Evolutionary conservation across 1,140 invertebrate species (phyloP).

Genomic region (Brachionus koreanus): DNA sequence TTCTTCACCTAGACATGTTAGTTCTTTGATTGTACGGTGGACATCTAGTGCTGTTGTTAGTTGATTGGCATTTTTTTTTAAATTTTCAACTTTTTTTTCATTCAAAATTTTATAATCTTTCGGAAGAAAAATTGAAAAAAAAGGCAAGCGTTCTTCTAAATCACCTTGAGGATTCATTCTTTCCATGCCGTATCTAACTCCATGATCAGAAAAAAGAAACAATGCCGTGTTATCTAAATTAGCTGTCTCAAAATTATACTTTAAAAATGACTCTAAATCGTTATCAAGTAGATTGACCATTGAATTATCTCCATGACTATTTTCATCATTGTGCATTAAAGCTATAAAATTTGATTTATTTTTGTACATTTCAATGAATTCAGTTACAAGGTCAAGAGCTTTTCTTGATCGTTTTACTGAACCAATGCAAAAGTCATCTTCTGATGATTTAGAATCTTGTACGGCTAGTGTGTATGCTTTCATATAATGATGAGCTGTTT

Average conservation of each 20-base stretch:
- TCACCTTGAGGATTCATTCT: slow-evolving; percentile 80
- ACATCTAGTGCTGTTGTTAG: not conserved
- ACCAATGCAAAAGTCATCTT: slow-evolving; percentile 67
- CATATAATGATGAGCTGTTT: not conserved
- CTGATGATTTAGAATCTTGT: not conserved
- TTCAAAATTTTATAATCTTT: slow-evolving; percentile 64
- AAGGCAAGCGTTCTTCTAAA: slow-evolving; percentile 76
- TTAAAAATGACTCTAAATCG: slow-evolving; percentile 67
- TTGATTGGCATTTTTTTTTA: slow-evolving; percentile 53
- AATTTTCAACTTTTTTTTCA: slow-evolving; percentile 64
- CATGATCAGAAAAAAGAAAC: slow-evolving; percentile 81
- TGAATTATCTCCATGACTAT: slow-evolving; percentile 81
- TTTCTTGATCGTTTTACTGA: slow-evolving; percentile 71
- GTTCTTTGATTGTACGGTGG: not conserved
- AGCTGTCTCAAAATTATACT: slow-evolving; percentile 56
- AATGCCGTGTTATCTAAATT: slow-evolving; percentile 73
- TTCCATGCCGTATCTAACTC: slow-evolving; percentile 68
- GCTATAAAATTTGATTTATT: slow-evolving; percentile 74
- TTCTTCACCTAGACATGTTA: not conserved
- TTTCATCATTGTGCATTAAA: slow-evolving; percentile 72
- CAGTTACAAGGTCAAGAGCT: slow-evolving; percentile 66
- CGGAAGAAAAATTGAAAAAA: slow-evolving; percentile 75
- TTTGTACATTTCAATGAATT: slow-evolving; percentile 65
- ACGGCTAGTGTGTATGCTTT: not conserved
- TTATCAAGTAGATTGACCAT: slow-evolving; percentile 70